Evolutionary conservation across 2,797 vertebrate genomes (phyloP), one percentile per base, ranked within the genome.

Genomic region (Morus bassanus): DNA sequence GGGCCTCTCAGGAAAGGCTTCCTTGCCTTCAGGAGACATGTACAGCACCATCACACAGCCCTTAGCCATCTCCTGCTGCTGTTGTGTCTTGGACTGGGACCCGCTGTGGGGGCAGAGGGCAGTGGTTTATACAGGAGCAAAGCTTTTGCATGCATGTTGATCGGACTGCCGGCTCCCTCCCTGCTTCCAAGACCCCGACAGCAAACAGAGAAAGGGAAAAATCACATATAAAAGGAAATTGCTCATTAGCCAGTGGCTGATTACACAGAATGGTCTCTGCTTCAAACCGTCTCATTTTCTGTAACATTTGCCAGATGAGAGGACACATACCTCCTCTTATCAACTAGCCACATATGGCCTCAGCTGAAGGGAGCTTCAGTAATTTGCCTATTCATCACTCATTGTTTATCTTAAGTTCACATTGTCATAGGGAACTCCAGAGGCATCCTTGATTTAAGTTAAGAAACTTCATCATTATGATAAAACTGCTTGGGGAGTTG

Each of bases 331-430:
- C 65, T 90, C 85, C 88, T 86, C 85, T 95, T 93, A 90, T 90
- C 95, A 91, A 72, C 41, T 53, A 84, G 88, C 73, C 85, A 60
- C 77, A 54, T 27, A 68, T 0, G 6, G 92, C 65, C 76, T 75
- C 73, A 81, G 83, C 59, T n/a, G 13, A 95, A 84, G 88, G 59
- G 83, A 95, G 69, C 74, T 53, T 84, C 33, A 28, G 90, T 95
- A 95, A 96, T 94, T 95, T 92, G 92, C 85, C 92, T 91, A 94
- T 96, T 95, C 93, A 95, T 94, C 95, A 95, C 68, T 95, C 92
- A 76, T 59, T 97, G 96, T 96, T 97, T 96, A 95, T 97, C 94
- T 96, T 94, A 91, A 94, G 90, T 91, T 95, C 92, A 63, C 80
- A 54, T 88, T 68, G 9, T 90, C 1, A 4, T 78, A 63, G 65